A percentile compares a stretch with the other conserved stretches of the same genome.
Evolutionary conservation across 1,140 invertebrate species (phyloP).

Genomic region (Psilanteris sp.): DNA sequence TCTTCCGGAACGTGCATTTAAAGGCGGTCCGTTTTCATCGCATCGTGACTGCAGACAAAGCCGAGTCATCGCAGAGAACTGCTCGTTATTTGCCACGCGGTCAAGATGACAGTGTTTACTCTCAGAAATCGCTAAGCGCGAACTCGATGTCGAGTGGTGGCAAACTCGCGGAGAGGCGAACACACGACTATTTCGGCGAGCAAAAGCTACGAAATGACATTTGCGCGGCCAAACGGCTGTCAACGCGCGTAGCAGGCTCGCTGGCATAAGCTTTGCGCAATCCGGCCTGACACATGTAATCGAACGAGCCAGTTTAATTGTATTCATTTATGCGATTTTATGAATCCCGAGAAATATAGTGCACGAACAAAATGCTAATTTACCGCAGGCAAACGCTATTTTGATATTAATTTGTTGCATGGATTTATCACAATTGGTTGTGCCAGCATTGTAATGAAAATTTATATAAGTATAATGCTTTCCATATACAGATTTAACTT

Average conservation of each 20-base stretch:
- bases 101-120: conserved; percentile 62
- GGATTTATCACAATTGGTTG: too few species aligned
- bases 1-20: conserved; percentile 63
- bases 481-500: too few species aligned
- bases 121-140: conserved; percentile 30
- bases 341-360: conserved; percentile 16
- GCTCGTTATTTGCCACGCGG: conserved; percentile 58
- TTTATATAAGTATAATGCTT: too few species aligned
- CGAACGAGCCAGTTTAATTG: conserved; percentile 1
- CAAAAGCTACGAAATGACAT: too few species aligned
- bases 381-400: conserved; percentile 6
- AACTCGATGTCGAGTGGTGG: conserved; percentile 32
- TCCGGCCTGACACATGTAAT: background rate
- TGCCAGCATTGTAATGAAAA: too few species aligned
- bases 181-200: too few species aligned
- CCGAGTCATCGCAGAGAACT: conserved; percentile 42
- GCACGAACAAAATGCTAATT: conserved; percentile 15
- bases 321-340: conserved; percentile 34
- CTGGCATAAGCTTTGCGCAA: conserved; percentile 1
- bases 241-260: conserved; percentile 5
- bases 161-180: background rate
- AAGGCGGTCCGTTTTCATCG: conserved; percentile 50
- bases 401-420: too few species aligned
- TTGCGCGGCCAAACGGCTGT: conserved; percentile 25
- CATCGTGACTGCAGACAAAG: conserved; percentile 52